Conservation (phyloP, 1,140 invertebrate species). For the Eulimnadia texana region DNA sequence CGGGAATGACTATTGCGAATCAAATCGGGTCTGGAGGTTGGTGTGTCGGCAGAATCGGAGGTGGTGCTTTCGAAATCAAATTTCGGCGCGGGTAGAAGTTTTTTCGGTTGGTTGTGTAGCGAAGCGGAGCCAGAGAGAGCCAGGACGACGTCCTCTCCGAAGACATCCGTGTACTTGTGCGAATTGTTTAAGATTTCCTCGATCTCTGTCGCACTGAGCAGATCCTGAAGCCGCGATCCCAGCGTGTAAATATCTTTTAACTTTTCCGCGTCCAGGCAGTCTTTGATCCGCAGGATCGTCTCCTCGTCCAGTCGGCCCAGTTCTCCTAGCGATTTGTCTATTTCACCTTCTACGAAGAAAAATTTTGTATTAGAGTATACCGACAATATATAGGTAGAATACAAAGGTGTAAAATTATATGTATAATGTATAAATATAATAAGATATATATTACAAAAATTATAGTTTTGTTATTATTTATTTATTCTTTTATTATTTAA, state of each 20-base stretch:
- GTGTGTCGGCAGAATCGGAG: neutral
- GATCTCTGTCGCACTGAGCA: slow-evolving; percentile 27
- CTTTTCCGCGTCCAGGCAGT: slow-evolving; percentile 26
- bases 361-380: too few species aligned
- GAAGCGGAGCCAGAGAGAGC: slow-evolving; percentile 20
- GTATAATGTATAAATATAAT: too few species aligned
- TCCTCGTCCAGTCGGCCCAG: slow-evolving; percentile 16
- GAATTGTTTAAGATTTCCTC: slow-evolving; percentile 29
- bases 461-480: too few species aligned
- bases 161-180: slow-evolving; percentile 24
- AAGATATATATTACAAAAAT: too few species aligned
- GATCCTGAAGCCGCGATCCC: slow-evolving; percentile 27
- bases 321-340: slow-evolving; percentile 3
- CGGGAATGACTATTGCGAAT: neutral
- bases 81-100: neutral
- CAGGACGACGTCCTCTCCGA: slow-evolving; percentile 26
- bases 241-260: slow-evolving; percentile 29
- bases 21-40: neutral
- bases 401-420: too few species aligned
- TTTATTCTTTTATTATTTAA: too few species aligned
- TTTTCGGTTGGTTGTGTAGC: neutral
- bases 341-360: neutral
- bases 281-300: slow-evolving; percentile 23
- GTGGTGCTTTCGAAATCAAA: neutral
- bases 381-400: too few species aligned